These are phyloP conservation scores for Ranitomeya imitator DNA, from an alignment of 2,113 vertebrate genomes.

Conservation along the genomic window DNA sequence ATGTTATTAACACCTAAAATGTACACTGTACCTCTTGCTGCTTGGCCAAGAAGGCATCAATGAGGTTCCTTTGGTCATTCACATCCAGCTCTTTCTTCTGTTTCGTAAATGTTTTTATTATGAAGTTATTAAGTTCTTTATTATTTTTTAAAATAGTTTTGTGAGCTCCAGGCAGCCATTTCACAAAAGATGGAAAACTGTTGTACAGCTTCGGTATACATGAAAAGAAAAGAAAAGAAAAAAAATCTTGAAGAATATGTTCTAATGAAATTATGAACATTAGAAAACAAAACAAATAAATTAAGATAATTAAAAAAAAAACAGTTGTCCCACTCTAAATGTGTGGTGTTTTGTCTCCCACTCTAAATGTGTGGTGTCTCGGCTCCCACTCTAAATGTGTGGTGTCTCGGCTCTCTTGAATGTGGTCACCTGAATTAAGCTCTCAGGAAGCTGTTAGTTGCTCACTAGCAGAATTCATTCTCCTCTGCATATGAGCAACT, in stretches of 20 bases:
- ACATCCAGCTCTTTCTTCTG: slow-evolving; percentile 62
- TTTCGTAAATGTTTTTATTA: slow-evolving; percentile 60
- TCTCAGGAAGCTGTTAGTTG: too few relatives aligned
- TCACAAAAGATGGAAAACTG: slow-evolving; percentile 61
- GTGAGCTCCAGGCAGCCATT: slow-evolving; percentile 64
- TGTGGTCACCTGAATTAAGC: too few relatives aligned
- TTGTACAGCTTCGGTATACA: slow-evolving; percentile 68
- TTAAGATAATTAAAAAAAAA: neutral
- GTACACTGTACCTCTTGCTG: slow-evolving; percentile 66
- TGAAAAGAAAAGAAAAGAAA: neutral
- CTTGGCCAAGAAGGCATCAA: slow-evolving; percentile 68
- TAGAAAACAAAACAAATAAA: neutral
- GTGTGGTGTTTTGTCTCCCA: too few relatives aligned
- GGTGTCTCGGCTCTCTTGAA: too few relatives aligned
- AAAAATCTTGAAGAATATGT: neutral
- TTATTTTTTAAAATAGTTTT: slow-evolving; percentile 61
- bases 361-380: too few relatives aligned
- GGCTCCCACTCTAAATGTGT: too few relatives aligned
- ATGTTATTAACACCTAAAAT: neutral
- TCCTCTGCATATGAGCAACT: too few relatives aligned
- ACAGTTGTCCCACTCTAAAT: too few relatives aligned
- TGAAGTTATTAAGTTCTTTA: slow-evolving; percentile 52
- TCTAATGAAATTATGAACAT: too few relatives aligned
- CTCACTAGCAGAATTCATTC: too few relatives aligned
- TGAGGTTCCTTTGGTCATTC: slow-evolving; percentile 69